These are phyloP conservation scores for Seriola aureovittata DNA, from an alignment of 2,113 vertebrate genomes.

Conservation along the genomic window DNA sequence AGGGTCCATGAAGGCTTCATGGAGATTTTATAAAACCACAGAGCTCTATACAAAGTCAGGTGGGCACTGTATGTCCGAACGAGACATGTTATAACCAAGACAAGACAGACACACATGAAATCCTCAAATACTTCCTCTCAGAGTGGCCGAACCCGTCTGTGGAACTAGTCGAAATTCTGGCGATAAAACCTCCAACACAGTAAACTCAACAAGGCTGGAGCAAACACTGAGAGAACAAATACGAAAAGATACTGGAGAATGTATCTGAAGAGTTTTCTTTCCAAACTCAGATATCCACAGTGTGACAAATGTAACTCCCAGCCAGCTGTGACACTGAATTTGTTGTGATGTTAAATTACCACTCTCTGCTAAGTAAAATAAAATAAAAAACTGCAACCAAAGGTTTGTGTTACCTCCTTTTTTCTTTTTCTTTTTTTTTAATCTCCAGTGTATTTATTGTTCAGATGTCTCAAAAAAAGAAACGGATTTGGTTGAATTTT, in stretches of 20 bases:
- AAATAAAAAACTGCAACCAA: not conserved
- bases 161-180: constrained; percentile 1
- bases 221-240: constrained; percentile 43
- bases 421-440: not conserved
- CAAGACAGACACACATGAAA: constrained; percentile 43
- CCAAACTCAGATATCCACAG: constrained; percentile 10
- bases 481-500: not conserved
- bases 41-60: constrained; percentile 57
- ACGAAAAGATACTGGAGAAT: constrained; percentile 18
- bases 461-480: not conserved
- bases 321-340: not conserved
- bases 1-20: constrained; percentile 43
- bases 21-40: constrained; percentile 52
- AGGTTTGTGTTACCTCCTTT: constrained; percentile 2
- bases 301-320: constrained; percentile 3
- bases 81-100: constrained; percentile 52
- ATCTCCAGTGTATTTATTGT: not conserved
- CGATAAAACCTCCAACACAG: constrained; percentile 7
- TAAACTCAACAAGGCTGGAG: constrained; percentile 26
- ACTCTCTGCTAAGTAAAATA: not conserved
- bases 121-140: constrained; percentile 28
- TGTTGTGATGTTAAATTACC: constrained; percentile 1
- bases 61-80: constrained; percentile 43
- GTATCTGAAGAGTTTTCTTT: constrained; percentile 5
- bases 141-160: not conserved